These are phyloP conservation scores for Melanotaenia trifasciata DNA, from an alignment of 2,797 vertebrate species.

Conservation along the genomic window DNA sequence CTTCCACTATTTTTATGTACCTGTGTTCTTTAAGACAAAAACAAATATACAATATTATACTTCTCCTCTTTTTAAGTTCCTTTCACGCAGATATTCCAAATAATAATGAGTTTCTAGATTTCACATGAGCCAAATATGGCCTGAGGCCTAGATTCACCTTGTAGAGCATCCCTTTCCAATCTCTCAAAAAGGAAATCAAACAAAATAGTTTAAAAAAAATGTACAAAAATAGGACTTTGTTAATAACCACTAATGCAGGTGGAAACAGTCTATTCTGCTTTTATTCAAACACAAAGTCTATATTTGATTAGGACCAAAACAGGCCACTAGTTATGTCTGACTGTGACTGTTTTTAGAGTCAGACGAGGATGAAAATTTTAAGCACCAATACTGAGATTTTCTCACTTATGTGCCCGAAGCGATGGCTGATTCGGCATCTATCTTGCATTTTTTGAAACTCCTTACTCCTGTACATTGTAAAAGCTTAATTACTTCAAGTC, in stretches of 20 bases:
- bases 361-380: background rate
- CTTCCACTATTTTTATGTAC: background rate
- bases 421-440: background rate
- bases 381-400: background rate
- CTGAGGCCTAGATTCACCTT: no score
- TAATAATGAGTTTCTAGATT: no score
- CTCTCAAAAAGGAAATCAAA: background rate
- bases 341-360: background rate
- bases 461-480: constrained; percentile 11
- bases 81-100: no score
- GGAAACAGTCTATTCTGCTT: no score
- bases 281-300: background rate
- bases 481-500: background rate
- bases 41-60: background rate
- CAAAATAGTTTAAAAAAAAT: background rate
- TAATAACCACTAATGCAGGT: no score
- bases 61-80: background rate
- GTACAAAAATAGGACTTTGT: no score
- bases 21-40: background rate
- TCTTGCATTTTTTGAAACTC: background rate
- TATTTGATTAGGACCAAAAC: no score
- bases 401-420: background rate
- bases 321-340: background rate
- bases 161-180: no score
- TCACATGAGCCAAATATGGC: no score